Percentiles rank a stretch among this genome's conserved stretches.
phyloP scores from a whole-genome alignment of 2,113 vertebrate genomes.

The Centrocercus urophasianus region DNA sequence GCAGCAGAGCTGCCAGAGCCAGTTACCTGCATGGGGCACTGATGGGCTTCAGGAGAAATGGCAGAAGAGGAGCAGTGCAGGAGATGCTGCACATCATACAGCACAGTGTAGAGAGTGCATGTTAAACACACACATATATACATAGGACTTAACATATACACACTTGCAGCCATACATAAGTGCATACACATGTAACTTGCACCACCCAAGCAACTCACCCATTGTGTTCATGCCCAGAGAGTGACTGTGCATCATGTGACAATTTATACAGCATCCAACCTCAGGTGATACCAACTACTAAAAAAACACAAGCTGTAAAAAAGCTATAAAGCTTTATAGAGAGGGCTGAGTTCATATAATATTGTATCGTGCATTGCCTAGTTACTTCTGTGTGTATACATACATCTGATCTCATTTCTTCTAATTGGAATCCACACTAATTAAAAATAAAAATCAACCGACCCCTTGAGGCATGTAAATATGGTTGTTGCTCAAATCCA shows the following conservation, averaged over 20 bases:
- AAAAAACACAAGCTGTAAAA: not conserved
- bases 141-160: no score
- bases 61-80: not conserved
- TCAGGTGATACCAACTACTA: not conserved
- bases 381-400: not conserved
- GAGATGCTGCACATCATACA: no score
- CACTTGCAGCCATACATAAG: fast-evolving
- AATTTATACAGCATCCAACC: not conserved
- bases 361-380: not conserved
- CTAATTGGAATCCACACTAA: not conserved
- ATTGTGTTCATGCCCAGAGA: not conserved
- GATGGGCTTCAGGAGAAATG: not conserved
- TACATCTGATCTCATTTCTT: not conserved
- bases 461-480: not conserved
- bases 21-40: not conserved
- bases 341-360: not conserved
- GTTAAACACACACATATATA: not conserved
- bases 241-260: not conserved
- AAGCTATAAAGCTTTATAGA: not conserved
- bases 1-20: not conserved
- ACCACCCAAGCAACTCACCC: not conserved
- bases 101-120: not conserved
- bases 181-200: not conserved
- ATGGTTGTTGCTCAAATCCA: not conserved
- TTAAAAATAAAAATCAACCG: not conserved